These are phyloP conservation scores for Rhopilema esculentum DNA, from an alignment of 30 jellyfish, hydroid and myxozoan species.

Conservation along the genomic window DNA sequence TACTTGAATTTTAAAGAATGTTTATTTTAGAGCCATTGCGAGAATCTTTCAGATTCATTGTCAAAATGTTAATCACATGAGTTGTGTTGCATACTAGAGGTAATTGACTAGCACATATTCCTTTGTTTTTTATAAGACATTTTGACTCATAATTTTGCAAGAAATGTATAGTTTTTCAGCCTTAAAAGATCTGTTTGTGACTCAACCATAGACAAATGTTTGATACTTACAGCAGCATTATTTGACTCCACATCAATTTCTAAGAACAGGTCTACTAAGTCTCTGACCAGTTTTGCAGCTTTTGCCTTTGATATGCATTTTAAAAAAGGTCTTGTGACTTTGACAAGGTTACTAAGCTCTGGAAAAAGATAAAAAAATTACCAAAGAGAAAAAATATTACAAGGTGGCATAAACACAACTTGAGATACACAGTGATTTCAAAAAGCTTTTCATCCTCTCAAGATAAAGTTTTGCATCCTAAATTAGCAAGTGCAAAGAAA, in stretches of 20 bases:
- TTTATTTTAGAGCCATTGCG: no score
- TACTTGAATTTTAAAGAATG: no score
- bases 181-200: not conserved
- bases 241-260: constrained; percentile 78
- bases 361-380: not conserved
- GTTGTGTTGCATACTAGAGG: no score
- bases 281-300: constrained; percentile 96
- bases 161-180: no score
- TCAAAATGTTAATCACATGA: no score
- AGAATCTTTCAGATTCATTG: no score
- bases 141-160: no score
- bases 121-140: no score
- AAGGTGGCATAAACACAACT: not conserved
- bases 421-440: not conserved
- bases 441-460: no score
- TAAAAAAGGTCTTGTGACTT: constrained; percentile 88
- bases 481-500: no score
- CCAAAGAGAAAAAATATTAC: not conserved
- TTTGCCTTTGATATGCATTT: constrained; percentile 93
- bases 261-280: constrained; percentile 82
- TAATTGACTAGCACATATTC: no score
- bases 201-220: not conserved
- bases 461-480: no score
- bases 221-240: constrained; percentile 77
- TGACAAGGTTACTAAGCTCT: constrained; percentile 86